Conservation (phyloP, 2,113 vertebrate species). For the Scytalopus superciliaris region DNA sequence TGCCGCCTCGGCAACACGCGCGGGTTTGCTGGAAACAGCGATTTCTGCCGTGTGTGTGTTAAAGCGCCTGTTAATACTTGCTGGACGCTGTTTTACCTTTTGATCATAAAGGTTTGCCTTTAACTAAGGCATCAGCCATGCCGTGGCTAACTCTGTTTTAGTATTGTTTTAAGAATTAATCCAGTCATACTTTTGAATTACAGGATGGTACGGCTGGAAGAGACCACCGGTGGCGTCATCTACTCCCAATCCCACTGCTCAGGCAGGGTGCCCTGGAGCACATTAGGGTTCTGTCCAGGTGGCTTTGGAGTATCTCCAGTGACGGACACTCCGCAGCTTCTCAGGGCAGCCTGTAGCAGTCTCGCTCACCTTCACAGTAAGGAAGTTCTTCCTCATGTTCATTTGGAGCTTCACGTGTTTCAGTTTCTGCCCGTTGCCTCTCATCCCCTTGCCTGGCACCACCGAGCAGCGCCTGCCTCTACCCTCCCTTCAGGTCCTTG, state of each 20-base stretch:
- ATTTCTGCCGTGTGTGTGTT: rapidly evolving
- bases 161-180: neutral
- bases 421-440: neutral
- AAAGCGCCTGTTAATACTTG: rapidly evolving
- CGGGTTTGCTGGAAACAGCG: rapidly evolving
- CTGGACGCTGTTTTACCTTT: neutral
- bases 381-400: neutral
- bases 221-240: neutral
- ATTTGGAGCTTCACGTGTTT: neutral
- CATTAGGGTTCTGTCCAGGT: rapidly evolving
- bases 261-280: neutral
- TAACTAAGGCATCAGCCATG: neutral
- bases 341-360: neutral
- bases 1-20: rapidly evolving
- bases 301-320: neutral
- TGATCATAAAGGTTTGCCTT: too few relatives aligned
- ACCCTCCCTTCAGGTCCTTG: neutral
- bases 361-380: neutral
- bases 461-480: neutral
- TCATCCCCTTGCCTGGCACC: neutral
- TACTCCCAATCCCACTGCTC: neutral
- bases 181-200: neutral
- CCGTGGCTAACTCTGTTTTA: rapidly evolving
- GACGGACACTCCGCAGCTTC: neutral
- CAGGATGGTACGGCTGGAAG: neutral